Base-by-base conservation (phyloP, 1,140 invertebrate genomes). In the Tetranychus cinnabarinus region DNA sequence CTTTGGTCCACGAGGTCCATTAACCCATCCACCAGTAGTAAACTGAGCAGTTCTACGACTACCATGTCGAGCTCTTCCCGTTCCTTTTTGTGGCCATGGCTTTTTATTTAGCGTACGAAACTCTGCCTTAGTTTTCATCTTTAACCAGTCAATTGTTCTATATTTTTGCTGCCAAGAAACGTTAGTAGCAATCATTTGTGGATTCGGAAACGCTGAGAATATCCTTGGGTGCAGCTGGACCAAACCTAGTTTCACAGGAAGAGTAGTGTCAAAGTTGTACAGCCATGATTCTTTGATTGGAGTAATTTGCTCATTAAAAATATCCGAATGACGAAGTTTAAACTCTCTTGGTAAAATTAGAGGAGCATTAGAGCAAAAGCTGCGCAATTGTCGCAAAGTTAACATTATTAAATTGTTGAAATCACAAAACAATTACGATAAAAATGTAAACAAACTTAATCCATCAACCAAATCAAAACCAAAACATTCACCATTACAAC, bases 31-130 rank as follows among this genome's bases (percentile, higher is more conserved):
- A 70, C 92, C 90, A 42, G 80, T 78, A 48, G 67, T 67, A 69
- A 79, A 96, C 4, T 96, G 67, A 0, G 90, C 90, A 3, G 89
- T 88, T 64, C 88, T 77, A 63, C 86, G 88, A 52, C 85, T 90
- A 37, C 91, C 89, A 72, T 93, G 89, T 50, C 95, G 76, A 35
- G 93, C 85, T 67, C 79, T 76, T 1, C 95, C 93, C 31, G 70
- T 68, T 62, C 89, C 90, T 76, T 99, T 99, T 70, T 98, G 95
- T 7, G 85, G 87, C 87, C 89, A 93, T 0, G 91, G 91, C 69
- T 96, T 97, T 42, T 78, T 75, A 3, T 85, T 88, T 61, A 88
- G 86, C 59, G 91, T 90, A 56, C 78, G 72, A 60, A 89, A 80
- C 77, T 98, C 93, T 23, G 82, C 81, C 60, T 85, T 75, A 1